Base-by-base conservation (phyloP, 2,888 invertebrate species). In the Eristalis arbustorum region DNA sequence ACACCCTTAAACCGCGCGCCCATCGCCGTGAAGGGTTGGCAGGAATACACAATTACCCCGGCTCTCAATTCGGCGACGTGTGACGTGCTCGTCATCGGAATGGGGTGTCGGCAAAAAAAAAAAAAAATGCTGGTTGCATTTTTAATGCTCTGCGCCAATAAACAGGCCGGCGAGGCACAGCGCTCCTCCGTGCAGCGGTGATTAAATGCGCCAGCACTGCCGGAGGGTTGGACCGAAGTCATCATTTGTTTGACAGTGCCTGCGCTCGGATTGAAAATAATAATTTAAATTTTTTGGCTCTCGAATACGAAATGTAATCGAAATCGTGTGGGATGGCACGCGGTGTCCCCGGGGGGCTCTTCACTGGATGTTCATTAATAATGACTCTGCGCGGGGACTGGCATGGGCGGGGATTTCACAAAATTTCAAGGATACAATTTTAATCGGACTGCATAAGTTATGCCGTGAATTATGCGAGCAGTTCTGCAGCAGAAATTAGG, bases 131-230 rank as follows among this genome's bases (percentile, higher is more conserved):
- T 49, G 59, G 56, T 25, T 77, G 34, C 42, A 72, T 76, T 82
- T 76, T 76, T 76, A 73, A 75, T 63, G 63, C 49, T 80, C 80
- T 49, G 57, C 64, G 71, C 75, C 79, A 84, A 80, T 72, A 67
- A 79, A 79, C 79, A 68, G 71, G 1, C 34, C 42, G 59, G 42
- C 25, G 5, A 3, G 31, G 31, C 31, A 0, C 6, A 5, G 28
- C 5, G 63, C 37, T 31, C 34, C 28, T 28, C 72, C 28, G 56
- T 25, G 25, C 31, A 37, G 28, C 61, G 49, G 42, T 18, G 74
- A 63, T 59, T 69, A 59, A 42, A 31, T 63, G 28, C 22, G 64
- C 61, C 28, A 22, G 69, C 66, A 66, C 22, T 14, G 14, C 42
- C 5, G 11, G 49, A 6, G n/a, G 49, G 6, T 3, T 1, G 49